Base-by-base conservation (phyloP, 2,113 vertebrate genomes). In the Stegastes partitus region DNA sequence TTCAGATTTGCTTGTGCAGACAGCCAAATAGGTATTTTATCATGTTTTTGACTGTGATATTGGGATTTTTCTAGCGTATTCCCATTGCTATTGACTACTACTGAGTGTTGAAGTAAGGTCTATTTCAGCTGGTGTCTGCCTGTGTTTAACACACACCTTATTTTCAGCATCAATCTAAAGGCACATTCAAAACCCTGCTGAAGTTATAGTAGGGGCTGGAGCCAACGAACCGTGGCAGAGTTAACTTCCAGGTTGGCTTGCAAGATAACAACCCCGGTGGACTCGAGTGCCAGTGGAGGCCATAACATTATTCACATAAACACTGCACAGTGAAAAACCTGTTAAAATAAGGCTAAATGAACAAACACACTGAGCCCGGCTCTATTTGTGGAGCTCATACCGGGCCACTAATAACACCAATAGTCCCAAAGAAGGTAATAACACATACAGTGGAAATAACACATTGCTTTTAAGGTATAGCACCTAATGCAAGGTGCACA, bases 221-320 rank as follows among this genome's bases (percentile, higher is more conserved):
- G 83, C 76, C 84, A 83, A 71, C 23, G 51, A 81, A 79, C 76
- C 77, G 11, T 84, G 67, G 67, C 89, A 79, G 82, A 78, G 69
- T 78, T 76, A 81, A 90, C 86, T 88, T 87, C 82, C 86, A 81
- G 78, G 74, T 80, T 82, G 83, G 74, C 64, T 77, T 57, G 50
- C 67, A 67, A 74, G 53, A 79, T 67, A 84, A 74, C 31, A 72
- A 68, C 57, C 62, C 53, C 0, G 23, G 64, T 58, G 71, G 70
- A 45, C 82, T 77, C 15, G 8, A 74, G 72, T 64, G 59, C 56
- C 74, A 59, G 68, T 69, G 8, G 25, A 57, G 59, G 58, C 73
- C 70, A 53, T 67, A 79, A 82, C 68, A 77, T 68, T 68, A 68
- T 64, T 81, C 84, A 87, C 69, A 81, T 76, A 76, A 88, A 85